Evolutionary conservation across 2,113 vertebrate species (phyloP), one percentile per base, ranked within the genome.

Genomic region (Mixornis gularis): DNA sequence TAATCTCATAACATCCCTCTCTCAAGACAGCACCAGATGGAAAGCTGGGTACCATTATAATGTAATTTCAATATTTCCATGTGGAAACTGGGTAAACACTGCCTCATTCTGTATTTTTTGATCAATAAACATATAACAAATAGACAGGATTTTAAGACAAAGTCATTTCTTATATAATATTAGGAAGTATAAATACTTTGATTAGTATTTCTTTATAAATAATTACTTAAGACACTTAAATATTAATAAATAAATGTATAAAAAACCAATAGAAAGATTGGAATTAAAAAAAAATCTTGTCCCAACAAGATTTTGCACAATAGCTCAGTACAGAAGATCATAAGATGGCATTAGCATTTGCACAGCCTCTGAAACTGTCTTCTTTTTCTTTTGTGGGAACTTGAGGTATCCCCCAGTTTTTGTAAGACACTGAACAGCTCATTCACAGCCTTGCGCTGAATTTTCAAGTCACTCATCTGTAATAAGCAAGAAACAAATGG

Each of bases 181-280:
- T 78, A 94, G 36, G 56, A 63, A 89, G 59, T 94, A 97, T 97
- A 98, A 98, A 98, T 98, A 98, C 27, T 97, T 94, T 17, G 17
- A 58, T 62, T 26, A n/a, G 40, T 83, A 41, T 85, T 70, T 87
- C 30, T 95, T 90, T 93, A 98, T 97, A 98, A 98, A 98, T 98
- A 97, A 93, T 94, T 58, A 91, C 92, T 94, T 90, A 85, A 95
- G 94, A 77, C 60, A 90, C 36, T 97, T 98, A 98, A 98, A 98
- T 98, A 98, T 82, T 69, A 98, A 98, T 98, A 98, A 98, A 98
- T 98, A 98, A 56, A 69, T 79, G 89, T 91, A 96, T 79, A 94
- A 90, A 96, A 95, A 62, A 32, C 91, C 69, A 93, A 68, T 85
- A 49, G 90, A 64, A 69, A 24, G 4, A 69, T 6, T n/a, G 7